Evolutionary conservation across 2,113 vertebrate genomes (phyloP).

Genomic region (Rhombomys opimus): DNA sequence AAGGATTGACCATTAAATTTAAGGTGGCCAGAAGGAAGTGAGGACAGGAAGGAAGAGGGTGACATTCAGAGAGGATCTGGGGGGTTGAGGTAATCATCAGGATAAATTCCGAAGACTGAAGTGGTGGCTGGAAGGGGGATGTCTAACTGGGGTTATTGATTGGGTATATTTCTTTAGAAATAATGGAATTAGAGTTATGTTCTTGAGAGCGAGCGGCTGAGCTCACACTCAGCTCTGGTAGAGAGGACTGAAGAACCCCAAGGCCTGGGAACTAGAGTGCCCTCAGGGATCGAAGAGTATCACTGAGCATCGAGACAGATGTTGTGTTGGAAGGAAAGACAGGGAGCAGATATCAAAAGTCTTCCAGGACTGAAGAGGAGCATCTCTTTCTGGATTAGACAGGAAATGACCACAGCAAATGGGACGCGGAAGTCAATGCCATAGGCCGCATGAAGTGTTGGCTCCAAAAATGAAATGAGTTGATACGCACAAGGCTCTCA

Average conservation of each 20-base stretch:
- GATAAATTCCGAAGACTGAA: background rate
- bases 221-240: background rate
- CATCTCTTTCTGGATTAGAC: background rate
- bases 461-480: background rate
- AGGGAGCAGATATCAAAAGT: background rate
- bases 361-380: background rate
- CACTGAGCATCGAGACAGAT: background rate
- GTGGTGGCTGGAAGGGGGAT: background rate
- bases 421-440: too few species aligned
- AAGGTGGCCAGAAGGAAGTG: background rate
- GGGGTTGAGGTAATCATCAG: background rate
- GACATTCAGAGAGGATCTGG: background rate
- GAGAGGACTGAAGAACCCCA: constrained; percentile 5
- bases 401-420: background rate
- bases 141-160: background rate
- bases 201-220: background rate
- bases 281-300: background rate
- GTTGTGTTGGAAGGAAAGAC: background rate
- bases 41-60: background rate
- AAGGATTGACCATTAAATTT: background rate
- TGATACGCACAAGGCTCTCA: background rate
- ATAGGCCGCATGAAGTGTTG: rapidly evolving
- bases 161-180: constrained; percentile 6
- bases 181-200: background rate
- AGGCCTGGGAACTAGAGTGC: background rate